Evolutionary conservation across 1,140 invertebrate species (phyloP), one percentile per base, ranked within the genome.

Genomic region (Drosophila pallidifrons): DNA sequence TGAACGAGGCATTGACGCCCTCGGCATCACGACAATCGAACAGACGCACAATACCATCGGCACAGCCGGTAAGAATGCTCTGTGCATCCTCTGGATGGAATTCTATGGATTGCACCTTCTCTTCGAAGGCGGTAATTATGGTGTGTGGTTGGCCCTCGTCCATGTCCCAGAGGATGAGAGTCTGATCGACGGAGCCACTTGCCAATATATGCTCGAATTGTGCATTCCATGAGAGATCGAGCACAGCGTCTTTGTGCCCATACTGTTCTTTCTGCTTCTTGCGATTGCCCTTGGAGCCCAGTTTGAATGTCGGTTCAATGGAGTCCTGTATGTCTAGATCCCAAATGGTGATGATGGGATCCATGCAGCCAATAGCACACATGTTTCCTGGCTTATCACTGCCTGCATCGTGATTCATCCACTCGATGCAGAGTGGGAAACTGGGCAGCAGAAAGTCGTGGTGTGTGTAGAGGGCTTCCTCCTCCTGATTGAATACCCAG

Each of bases 111-210:
- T 99, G 98, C 0, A 97, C 95, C 92, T 98, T 97, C 83, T 98
- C 96, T 52, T 95, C 92, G 88, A 98, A 98, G 38, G 94, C 94
- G 32, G 93, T 94, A 7, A 99, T 93, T 69, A 95, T 96, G 0
- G 95, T 96, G 15, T 95, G 95, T 1, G 96, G 95, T 75, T 94
- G 94, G 7, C 95, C 95, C 77, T 95, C 95, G 78, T 97, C 96
- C 82, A 99, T 93, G 93, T 99, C 98, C 98, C 99, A 99, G 2
- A 99, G 91, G n/a, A 97, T 93, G 20, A 98, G 95, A 5, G 96
- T 97, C 79, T 95, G 94, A 93, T 99, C 98, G 0, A 97, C 98
- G 5, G 98, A 99, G 1, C 95, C 98, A 94, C 98, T 99, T 0
- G 98, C 98, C 75, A 99, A 91, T 45, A 99, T 94, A 93, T 98